Evolutionary conservation across 1,140 invertebrate genomes (phyloP).

Genomic region (Kradibia gibbosae): DNA sequence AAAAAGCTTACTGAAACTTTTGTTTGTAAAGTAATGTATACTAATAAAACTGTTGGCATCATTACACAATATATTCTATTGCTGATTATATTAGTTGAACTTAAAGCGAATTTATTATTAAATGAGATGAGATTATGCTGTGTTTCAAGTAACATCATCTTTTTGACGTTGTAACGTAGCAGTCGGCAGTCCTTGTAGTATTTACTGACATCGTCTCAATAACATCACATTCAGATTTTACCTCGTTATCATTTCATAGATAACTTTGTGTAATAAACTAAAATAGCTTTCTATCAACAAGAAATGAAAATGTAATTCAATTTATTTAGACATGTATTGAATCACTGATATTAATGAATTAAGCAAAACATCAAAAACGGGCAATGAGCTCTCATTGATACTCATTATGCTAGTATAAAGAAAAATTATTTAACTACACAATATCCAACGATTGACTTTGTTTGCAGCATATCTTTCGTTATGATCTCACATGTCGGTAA

Average conservation of each 20-base stretch:
- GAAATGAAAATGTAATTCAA: slow-evolving; percentile 40
- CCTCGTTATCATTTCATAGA: slow-evolving; percentile 58
- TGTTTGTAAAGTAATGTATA: slow-evolving; percentile 36
- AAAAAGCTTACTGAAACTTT: slow-evolving; percentile 39
- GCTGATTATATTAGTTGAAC: slow-evolving; percentile 37
- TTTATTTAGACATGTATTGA: slow-evolving; percentile 19
- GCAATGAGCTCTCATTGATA: slow-evolving; percentile 58
- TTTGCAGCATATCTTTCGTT: slow-evolving; percentile 58
- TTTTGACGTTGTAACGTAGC: slow-evolving; percentile 61
- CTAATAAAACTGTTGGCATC: slow-evolving; percentile 41
- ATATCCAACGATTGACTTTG: slow-evolving; percentile 53
- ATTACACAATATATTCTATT: slow-evolving; percentile 46
- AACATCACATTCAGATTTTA: slow-evolving; percentile 49
- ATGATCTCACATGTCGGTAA: slow-evolving; percentile 59
- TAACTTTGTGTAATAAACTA: not conserved
- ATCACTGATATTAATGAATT: slow-evolving; percentile 17
- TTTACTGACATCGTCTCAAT: slow-evolving; percentile 57
- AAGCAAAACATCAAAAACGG: slow-evolving; percentile 55
- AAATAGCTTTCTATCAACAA: slow-evolving; percentile 20
- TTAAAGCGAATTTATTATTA: slow-evolving; percentile 30
- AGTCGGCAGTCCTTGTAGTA: slow-evolving; percentile 64
- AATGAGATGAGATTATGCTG: slow-evolving; percentile 39
- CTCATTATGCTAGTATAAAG: slow-evolving; percentile 50
- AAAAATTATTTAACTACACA: slow-evolving; percentile 52
- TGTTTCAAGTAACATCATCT: slow-evolving; percentile 32